Evolutionary conservation across 2,797 vertebrate species (phyloP), one percentile per base, ranked within the genome.

Genomic region (Rhinella marina): DNA sequence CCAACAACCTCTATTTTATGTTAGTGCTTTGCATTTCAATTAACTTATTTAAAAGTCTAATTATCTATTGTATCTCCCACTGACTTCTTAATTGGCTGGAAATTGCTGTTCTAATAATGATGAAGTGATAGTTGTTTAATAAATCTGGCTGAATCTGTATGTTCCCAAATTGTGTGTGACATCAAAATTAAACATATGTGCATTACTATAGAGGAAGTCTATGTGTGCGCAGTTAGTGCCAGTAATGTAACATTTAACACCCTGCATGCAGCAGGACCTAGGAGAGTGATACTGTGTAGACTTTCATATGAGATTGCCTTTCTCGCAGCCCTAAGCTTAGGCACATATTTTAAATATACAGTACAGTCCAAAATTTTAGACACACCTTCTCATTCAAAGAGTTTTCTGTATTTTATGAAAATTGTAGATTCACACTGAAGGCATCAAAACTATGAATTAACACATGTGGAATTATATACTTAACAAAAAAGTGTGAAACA

Each of bases 51-150:
- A 54, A 86, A 86, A 86, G 88, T 82, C 88, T 89, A 89, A 89
- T 89, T 89, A 89, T 86, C 88, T 86, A 86, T 89, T 89, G 79
- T 82, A 89, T 89, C 79, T 89, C 72, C 84, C 88, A 89, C 88
- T 86, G 88, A 83, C 62, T 86, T 89, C 80, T 77, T 89, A 89
- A 89, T 89, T 89, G 84, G 88, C 52, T 86, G 73, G 54, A 86
- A 86, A 86, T 56, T 57, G 80, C 82, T 78, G 78, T 85, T 70
- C 64, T 89, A 89, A 89, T 89, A 86, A 89, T 68, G 84, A 89
- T 82, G 86, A 84, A 87, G 81, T 84, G 86, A 59, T 87, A 59
- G 80, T 64, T 82, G 78, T 82, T 87, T 82, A 78, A 78, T 82
- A 87, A 87, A 73, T 87, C 81, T 84, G 14, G 29, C 59, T 64